Base-by-base conservation (phyloP, 1,140 invertebrate genomes). In the Zaprionus taronus region DNA sequence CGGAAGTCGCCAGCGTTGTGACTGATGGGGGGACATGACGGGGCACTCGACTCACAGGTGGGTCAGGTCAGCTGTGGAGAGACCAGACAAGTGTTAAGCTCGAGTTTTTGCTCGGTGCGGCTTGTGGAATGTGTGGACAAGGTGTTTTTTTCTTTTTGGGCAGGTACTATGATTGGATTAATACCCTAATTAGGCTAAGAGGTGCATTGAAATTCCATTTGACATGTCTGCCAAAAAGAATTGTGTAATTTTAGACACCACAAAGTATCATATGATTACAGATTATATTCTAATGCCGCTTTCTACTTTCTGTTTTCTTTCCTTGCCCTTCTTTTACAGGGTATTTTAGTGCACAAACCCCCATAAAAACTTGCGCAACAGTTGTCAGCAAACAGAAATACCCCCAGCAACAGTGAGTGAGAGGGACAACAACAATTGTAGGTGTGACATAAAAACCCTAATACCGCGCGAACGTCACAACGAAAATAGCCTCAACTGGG, bases 401-500 rank as follows among this genome's bases (percentile, higher is more conserved):
- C 24, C 5, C 44, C 17, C 38, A 44, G 41, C 5, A n/a, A 44
- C 15, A n/a, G 38, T 15, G 38, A 41, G 38, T 6, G 17, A 60
- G 49, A 4, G 5, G 14, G 22, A 60, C 73, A 85, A 81, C 75
- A 76, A 72, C 38, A 70, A 57, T 70, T 66, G 56, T 70, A 77
- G 64, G 77, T 57, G 70, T 85, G 86, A 91, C 85, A 90, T 66
- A 90, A 67, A 85, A 91, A 90, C 85, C 85, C 69, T 80, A 90
- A 90, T 90, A 91, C 70, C 60, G n/a, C 56, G 34, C 14, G 36
- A 38, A 73, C 55, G 38, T 44, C 55, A 69, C 38, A 68, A 31
- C 47, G 51, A 65, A 36, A 28, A 62, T 26, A 61, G 36, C 67
- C 60, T 44, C 53, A 28, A 14, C 62, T 49, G 49, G 79, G 57